Percentiles rank a stretch among this genome's conserved stretches.
phyloP scores from a whole-genome alignment of 2,113 vertebrate genomes.

The Corythaeola cristata region DNA sequence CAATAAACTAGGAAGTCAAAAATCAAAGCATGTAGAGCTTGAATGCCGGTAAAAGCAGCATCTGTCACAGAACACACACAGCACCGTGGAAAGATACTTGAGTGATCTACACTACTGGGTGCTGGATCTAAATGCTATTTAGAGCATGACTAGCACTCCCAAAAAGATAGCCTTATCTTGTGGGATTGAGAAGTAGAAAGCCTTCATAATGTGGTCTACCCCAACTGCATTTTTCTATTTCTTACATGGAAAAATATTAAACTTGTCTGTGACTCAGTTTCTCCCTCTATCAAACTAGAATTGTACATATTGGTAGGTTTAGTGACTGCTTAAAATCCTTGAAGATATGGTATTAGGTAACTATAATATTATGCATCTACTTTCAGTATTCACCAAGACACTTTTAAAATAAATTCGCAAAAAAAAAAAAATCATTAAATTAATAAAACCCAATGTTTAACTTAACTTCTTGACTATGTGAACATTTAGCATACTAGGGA shows the following conservation, averaged over 20 bases:
- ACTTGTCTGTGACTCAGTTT: neutral
- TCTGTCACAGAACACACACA: neutral
- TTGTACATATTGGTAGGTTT: neutral
- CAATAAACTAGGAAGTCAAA: conserved; percentile 2
- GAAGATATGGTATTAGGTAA: neutral
- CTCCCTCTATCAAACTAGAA: neutral
- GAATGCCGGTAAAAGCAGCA: neutral
- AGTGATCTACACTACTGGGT: neutral
- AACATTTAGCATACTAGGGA: neutral
- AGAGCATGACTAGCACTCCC: neutral
- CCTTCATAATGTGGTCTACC: neutral
- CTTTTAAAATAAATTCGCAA: neutral
- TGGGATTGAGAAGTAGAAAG: neutral
- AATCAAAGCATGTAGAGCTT: neutral
- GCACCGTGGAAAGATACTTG: neutral
- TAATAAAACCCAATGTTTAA: neutral
- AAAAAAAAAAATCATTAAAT: neutral
- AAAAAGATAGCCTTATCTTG: neutral
- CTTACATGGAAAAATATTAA: neutral
- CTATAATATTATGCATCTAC: neutral
- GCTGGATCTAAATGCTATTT: neutral
- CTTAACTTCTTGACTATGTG: neutral
- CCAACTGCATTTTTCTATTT: neutral
- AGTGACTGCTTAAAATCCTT: neutral
- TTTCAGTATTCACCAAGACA: neutral